Percentiles rank a stretch among this genome's conserved stretches.
Conservation (phyloP, 2,888 invertebrate genomes). For the Oxystoma pomonae region DNA sequence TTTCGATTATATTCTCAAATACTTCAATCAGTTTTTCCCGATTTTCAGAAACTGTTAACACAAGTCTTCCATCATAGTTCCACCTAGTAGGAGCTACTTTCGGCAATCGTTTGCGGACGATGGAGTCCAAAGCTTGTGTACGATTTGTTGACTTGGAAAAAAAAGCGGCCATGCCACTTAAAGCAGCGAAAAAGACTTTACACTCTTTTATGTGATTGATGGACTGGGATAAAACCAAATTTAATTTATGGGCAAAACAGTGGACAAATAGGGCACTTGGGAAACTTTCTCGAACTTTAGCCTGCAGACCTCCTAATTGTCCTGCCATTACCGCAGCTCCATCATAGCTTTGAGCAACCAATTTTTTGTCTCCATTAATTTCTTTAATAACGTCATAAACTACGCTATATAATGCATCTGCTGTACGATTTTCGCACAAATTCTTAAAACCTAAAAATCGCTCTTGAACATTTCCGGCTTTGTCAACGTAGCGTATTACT, state of each 20-base stretch:
- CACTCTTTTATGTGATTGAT: slow-evolving; percentile 19
- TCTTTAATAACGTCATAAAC: slow-evolving; percentile 26
- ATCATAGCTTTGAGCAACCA: slow-evolving; percentile 37
- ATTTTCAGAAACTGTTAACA: slow-evolving; percentile 21
- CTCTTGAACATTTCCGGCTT: slow-evolving; percentile 20
- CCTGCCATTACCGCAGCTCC: slow-evolving; percentile 34
- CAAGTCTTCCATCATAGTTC: slow-evolving; percentile 23
- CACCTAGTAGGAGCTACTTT: slow-evolving; percentile 21
- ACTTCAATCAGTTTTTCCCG: slow-evolving; percentile 10
- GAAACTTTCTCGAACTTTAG: slow-evolving; percentile 29
- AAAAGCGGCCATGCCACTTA: slow-evolving; percentile 30
- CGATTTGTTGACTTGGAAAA: slow-evolving; percentile 28
- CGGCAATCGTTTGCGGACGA: slow-evolving; percentile 20
- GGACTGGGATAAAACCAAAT: slow-evolving; percentile 26
- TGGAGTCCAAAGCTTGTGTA: slow-evolving; percentile 14
- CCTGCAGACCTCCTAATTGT: slow-evolving; percentile 32
- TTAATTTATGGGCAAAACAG: slow-evolving; percentile 21
- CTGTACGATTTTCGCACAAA: slow-evolving; percentile 21
- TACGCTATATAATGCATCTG: slow-evolving; percentile 27
- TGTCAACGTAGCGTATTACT: slow-evolving; percentile 16
- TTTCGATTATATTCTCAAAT: slow-evolving; percentile 18
- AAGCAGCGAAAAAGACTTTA: slow-evolving; percentile 31
- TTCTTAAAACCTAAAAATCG: slow-evolving; percentile 12
- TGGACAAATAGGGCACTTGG: slow-evolving; percentile 27
- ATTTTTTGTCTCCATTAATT: slow-evolving; percentile 29